A percentile compares a stretch with the other conserved stretches of the same genome.
phyloP scores from a whole-genome alignment of 2,113 vertebrate genomes.

The Glaucidium brasilianum region DNA sequence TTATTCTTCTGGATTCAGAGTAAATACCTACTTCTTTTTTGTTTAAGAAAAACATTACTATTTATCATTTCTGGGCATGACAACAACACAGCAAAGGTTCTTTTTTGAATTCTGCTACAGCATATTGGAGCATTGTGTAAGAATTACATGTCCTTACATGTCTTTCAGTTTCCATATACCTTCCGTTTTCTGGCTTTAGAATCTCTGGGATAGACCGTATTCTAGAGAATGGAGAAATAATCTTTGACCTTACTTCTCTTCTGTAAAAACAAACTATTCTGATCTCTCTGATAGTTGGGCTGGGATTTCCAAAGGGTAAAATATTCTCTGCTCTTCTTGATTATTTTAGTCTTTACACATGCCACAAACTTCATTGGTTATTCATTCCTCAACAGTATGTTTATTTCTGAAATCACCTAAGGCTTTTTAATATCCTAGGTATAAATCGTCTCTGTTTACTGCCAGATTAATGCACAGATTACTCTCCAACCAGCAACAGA shows the following conservation, averaged over 20 bases:
- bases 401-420: neutral
- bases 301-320: neutral
- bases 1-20: neutral
- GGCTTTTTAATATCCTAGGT: neutral
- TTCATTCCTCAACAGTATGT: neutral
- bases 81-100: neutral
- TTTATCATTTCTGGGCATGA: neutral
- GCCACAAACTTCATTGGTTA: neutral
- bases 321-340: neutral
- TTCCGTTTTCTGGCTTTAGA: neutral
- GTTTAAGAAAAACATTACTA: neutral
- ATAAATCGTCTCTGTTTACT: neutral
- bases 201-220: neutral
- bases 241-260: neutral
- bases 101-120: neutral
- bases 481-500: neutral
- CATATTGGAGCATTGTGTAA: neutral
- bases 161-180: neutral
- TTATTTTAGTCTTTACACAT: neutral
- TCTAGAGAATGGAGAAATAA: neutral
- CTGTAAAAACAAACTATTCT: neutral
- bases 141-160: neutral
- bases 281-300: neutral
- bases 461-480: neutral
- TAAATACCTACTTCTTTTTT: neutral